Conservation (phyloP, 2,797 vertebrate genomes). For the Scomberomorus guttatus region DNA sequence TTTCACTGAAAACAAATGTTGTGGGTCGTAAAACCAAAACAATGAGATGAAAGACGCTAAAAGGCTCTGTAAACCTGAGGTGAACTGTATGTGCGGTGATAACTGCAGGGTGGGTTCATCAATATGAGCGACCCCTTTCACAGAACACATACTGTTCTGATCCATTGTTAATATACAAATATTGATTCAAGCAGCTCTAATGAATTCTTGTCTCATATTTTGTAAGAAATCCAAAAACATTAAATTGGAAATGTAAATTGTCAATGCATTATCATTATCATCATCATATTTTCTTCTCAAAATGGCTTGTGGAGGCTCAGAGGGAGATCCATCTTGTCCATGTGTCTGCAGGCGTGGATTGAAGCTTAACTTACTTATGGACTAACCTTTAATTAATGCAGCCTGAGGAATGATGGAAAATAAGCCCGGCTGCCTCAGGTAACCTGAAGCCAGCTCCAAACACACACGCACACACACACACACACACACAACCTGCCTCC, state of each 20-base stretch:
- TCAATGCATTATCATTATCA: background rate
- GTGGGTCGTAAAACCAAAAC: no score
- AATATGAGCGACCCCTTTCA: no score
- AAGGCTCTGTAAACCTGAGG: no score
- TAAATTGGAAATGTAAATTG: background rate
- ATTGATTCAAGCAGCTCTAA: no score
- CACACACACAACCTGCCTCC: conserved; percentile 21
- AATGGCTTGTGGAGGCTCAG: background rate
- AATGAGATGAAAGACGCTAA: no score
- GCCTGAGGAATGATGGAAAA: conserved; percentile 58
- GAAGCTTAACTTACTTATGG: conserved; percentile 53
- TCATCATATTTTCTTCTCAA: conserved; percentile 3
- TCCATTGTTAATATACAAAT: no score
- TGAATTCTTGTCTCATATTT: no score
- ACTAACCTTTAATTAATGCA: conserved; percentile 58
- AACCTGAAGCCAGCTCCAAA: conserved; percentile 60
- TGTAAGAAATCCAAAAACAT: background rate
- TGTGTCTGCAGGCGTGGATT: conserved; percentile 49
- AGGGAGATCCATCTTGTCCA: conserved; percentile 20
- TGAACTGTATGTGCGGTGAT: no score
- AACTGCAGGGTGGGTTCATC: no score
- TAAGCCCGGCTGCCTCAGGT: conserved; percentile 43
- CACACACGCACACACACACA: conserved; percentile 28
- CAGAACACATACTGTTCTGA: no score
- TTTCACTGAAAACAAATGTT: background rate